Evolutionary conservation across 2,797 vertebrate species (phyloP).

Genomic region (Lutjanus argentimaculatus): DNA sequence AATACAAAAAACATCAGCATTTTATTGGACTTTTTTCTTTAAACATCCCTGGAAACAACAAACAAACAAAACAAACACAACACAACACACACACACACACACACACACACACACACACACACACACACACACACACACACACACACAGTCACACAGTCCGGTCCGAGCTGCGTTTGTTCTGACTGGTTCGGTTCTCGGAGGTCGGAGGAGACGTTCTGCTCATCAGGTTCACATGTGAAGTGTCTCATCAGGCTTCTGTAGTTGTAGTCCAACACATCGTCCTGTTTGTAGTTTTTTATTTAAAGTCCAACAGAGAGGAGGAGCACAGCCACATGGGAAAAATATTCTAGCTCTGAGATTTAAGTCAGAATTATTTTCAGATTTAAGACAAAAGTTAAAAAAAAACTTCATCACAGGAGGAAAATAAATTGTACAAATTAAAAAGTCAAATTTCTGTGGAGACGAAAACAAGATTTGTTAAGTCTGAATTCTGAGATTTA

Average conservation of each 20-base stretch:
- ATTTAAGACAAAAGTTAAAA: neutral
- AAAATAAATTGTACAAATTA: neutral
- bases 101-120: conserved; percentile 43
- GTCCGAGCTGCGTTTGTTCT: neutral
- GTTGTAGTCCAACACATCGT: conserved; percentile 35
- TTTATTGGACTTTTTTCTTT: too few relatives aligned
- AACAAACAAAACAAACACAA: too few relatives aligned
- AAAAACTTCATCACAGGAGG: neutral
- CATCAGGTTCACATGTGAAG: neutral
- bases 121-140: neutral
- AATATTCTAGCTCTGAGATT: neutral
- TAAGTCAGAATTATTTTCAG: too few relatives aligned
- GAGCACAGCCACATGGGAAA: conserved; percentile 10
- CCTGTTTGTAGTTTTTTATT: conserved; percentile 31
- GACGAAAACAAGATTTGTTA: too few relatives aligned
- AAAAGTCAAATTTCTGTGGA: too few relatives aligned
- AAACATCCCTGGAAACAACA: too few relatives aligned
- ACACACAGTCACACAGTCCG: too few relatives aligned
- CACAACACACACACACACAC: neutral
- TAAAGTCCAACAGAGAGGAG: neutral
- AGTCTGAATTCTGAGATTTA: too few relatives aligned
- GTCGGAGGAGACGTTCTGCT: neutral
- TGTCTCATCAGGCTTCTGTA: conserved; percentile 69
- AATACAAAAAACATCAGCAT: too few relatives aligned
- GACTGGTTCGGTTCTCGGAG: neutral